Evolutionary conservation across 2,797 vertebrate species (phyloP).

Genomic region (Coilia nasus): DNA sequence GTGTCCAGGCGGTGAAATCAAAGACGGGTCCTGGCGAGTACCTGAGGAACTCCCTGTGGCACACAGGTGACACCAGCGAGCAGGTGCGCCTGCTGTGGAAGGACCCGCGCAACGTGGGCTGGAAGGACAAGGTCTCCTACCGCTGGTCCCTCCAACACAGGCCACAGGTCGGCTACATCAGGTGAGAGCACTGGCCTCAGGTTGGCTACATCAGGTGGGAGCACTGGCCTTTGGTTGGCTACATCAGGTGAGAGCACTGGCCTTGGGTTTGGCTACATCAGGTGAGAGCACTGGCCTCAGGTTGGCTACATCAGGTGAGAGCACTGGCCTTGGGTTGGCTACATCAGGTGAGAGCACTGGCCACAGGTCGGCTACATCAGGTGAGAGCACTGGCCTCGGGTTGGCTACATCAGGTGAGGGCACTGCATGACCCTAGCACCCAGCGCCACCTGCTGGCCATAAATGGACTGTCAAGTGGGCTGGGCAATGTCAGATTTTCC

Average conservation of each 20-base stretch:
- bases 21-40: conserved; percentile 95
- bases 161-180: conserved; percentile 97
- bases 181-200: conserved; percentile 82
- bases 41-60: conserved; percentile 97
- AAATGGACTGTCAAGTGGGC: neutral
- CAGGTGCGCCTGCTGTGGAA: conserved; percentile 97
- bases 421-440: too few species aligned
- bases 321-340: conserved; percentile 79
- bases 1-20: conserved; percentile 90
- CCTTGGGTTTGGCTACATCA: too few species aligned
- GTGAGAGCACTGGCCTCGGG: too few species aligned
- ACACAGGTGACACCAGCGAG: conserved; percentile 90
- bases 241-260: too few species aligned
- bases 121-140: conserved; percentile 99
- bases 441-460: conserved; percentile 4
- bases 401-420: too few species aligned
- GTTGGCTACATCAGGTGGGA: conserved; percentile 95
- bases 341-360: conserved; percentile 86
- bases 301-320: conserved; percentile 95
- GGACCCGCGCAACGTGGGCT: conserved; percentile 95
- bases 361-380: too few species aligned
- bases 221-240: neutral
- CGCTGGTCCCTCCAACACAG: conserved; percentile 98
- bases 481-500: neutral
- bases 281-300: conserved; percentile 93